Evolutionary conservation across 1,140 invertebrate genomes (phyloP), one percentile per base, ranked within the genome.

Genomic region (Polyergus mexicanus): DNA sequence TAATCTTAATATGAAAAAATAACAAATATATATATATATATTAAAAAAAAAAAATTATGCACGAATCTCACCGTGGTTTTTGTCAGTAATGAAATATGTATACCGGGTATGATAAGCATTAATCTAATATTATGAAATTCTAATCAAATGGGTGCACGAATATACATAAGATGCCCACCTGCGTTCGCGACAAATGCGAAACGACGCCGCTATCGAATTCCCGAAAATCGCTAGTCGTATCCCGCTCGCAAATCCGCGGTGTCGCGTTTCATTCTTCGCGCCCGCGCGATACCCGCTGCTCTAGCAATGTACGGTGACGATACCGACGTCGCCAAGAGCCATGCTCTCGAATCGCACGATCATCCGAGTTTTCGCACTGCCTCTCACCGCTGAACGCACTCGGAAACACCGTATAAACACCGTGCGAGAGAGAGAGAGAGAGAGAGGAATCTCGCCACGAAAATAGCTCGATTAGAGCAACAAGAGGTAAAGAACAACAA

Each of bases 211-310:
- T n/a, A 51, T 65, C 60, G 41, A 74, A 32, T 60, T 25, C 6
- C n/a, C 56, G 56, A 28, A 75, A 62, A 56, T 58, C 80, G 41
- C 51, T 65, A 80, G 68, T 19, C 16, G 47, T 68, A 38, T 16
- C 32, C 62, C 76, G n/a, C 8, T 35, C 60, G 32, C 38, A 16
- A 69, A 60, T 74, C 56, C 77, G 78, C 87, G 66, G 72, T 83
- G 75, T 89, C 25, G 44, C 77, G 85, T 89, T 86, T 77, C 84
- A 86, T 86, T 89, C 58, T 58, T 76, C 51, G 84, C 41, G 71
- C 65, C 74, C 77, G 35, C 74, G 85, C 69, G 77, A 81, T 41
- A 38, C 58, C 5, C 7, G 16, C 35, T 71, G 47, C 47, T 32
- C 54, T 83, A 80, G 41, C 22, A 54, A n/a, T 11, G 38, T 25